phyloP scores from a whole-genome alignment of 2,797 vertebrate species.

The Botia almorhae region DNA sequence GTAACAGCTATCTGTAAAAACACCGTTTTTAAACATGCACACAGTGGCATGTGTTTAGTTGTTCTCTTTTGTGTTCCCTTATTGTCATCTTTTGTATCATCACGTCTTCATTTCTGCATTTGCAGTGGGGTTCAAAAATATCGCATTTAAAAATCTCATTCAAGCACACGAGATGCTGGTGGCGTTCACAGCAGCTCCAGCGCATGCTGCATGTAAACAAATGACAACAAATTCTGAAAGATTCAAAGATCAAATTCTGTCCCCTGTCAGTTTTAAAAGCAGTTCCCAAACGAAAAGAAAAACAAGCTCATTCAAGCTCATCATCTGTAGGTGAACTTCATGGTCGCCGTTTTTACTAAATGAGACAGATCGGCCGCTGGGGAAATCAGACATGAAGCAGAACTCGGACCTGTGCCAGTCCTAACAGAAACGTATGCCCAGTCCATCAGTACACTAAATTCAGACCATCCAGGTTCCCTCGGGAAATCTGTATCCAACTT shows the following conservation, averaged over 20 bases:
- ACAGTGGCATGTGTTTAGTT: not conserved
- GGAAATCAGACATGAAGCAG: conserved; percentile 51
- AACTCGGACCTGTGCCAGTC: conserved; percentile 57
- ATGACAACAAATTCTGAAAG: not conserved
- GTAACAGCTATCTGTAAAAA: no score
- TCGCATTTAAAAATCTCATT: no score
- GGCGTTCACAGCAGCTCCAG: not conserved
- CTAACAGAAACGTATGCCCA: conserved; percentile 59
- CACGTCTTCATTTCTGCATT: not conserved
- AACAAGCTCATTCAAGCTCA: conserved; percentile 32
- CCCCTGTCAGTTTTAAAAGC: conserved; percentile 2
- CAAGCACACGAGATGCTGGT: not conserved
- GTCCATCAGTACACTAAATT: conserved; percentile 52
- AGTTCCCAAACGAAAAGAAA: conserved; percentile 27
- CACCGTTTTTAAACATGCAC: not conserved
- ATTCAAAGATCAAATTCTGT: not conserved
- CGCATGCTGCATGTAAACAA: not conserved
- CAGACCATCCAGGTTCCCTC: conserved; percentile 54
- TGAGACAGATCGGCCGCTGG: conserved; percentile 51
- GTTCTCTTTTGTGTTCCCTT: not conserved
- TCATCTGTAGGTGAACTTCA: conserved; percentile 45
- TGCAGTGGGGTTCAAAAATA: not conserved
- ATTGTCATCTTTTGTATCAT: not conserved
- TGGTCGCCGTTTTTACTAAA: conserved; percentile 31
- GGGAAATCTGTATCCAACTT: conserved; percentile 59